Conservation (phyloP, 2,888 invertebrate genomes). For the Metallyticus violacea region DNA sequence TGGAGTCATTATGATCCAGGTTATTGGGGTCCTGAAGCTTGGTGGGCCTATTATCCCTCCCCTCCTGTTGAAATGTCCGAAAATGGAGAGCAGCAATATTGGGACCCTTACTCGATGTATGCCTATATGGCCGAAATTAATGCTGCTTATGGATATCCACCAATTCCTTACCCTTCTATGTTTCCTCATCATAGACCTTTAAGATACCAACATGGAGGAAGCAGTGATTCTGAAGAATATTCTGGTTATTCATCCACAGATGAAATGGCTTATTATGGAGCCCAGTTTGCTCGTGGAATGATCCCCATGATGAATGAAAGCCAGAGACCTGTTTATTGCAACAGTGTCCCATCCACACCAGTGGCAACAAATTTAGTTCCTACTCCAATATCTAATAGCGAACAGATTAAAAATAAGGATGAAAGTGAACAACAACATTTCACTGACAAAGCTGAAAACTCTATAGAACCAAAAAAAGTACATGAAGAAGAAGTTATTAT, state of each 20-base stretch:
- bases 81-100: slow-evolving; percentile 38
- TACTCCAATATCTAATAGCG: slow-evolving; percentile 43
- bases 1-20: slow-evolving; percentile 24
- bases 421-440: background rate
- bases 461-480: background rate
- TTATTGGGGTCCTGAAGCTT: slow-evolving; percentile 30
- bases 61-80: slow-evolving; percentile 27
- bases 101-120: slow-evolving; percentile 39
- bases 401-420: background rate
- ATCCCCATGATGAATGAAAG: slow-evolving; percentile 19
- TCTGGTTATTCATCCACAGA: slow-evolving; percentile 49
- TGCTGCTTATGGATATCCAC: slow-evolving; percentile 36
- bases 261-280: slow-evolving; percentile 45
- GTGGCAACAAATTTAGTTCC: slow-evolving; percentile 44
- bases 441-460: background rate
- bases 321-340: background rate
- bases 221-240: slow-evolving; percentile 35
- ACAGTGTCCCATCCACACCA: slow-evolving; percentile 1
- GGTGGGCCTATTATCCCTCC: slow-evolving; percentile 32
- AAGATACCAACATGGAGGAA: slow-evolving; percentile 35
- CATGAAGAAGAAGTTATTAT: background rate
- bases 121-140: slow-evolving; percentile 40
- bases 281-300: slow-evolving; percentile 20
- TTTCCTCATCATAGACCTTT: slow-evolving; percentile 36
- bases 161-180: slow-evolving; percentile 32